Base-by-base conservation (phyloP, 1,140 invertebrate genomes). In the Matsumurasca onukii region DNA sequence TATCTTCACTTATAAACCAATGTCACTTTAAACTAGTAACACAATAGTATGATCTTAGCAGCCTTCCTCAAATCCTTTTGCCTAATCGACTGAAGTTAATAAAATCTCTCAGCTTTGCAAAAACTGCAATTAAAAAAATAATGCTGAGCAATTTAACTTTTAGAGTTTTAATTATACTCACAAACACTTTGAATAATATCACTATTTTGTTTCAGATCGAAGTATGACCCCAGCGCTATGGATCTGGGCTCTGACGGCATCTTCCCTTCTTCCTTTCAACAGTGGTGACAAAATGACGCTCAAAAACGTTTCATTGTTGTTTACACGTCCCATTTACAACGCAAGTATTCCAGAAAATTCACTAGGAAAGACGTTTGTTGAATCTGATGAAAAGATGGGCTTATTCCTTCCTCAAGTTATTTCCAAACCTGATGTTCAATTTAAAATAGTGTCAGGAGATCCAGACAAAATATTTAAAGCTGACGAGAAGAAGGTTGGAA, bases 341-440 rank as follows among this genome's bases (percentile, higher is more conserved):
- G 92, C 90, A 71, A 91, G 89, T 72, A 93, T 98, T 72, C 86
- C 90, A 12, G 95, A 98, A 81, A 97, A 94, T 82, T 93, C 92
- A 70, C 84, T 93, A 45, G 91, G 90, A 34, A 94, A 94, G 77
- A 93, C 91, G 0, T 93, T 91, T 78, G 85, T 86, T 1, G 78
- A 82, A 9, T 82, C 88, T 1, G 77, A 83, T 3, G 84, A 86
- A 51, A 84, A 83, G 75, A 90, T 91, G 88, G 89, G 89, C 12
- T 86, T 91, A 31, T 75, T 83, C 78, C 68, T 68, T n/a, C 84
- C 81, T 69, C 83, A 83, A 45, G n/a, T n/a, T n/a, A n/a, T n/a
- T n/a, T 82, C 71, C 80, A 52, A 82, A 80, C 75, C 82, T 17
- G 86, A 89, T 64, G 83, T 97, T 15, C 87, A 89, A 69, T 94